Base-by-base conservation (phyloP, 2,113 vertebrate genomes). In the Vicugna pacos region DNA sequence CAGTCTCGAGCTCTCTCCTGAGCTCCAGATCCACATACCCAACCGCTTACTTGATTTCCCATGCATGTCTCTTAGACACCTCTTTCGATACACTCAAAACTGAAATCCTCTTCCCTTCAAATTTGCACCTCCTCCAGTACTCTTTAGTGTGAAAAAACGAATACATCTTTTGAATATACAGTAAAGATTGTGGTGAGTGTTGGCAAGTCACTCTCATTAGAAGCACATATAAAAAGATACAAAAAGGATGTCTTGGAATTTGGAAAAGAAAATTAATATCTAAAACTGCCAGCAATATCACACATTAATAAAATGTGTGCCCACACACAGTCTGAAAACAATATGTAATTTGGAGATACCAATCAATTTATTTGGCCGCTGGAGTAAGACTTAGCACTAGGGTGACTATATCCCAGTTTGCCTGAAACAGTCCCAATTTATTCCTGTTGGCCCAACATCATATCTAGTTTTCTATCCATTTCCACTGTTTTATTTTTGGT, bases 401-500 rank as follows among this genome's bases (percentile, higher is more conserved):
- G 20, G 8, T 48, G 38, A 73, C 19, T 83, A 54, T 8, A 72
- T 46, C 9, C 30, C 10, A 56, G 11, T 73, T 82, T 92, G 70
- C 50, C 20, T 67, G 38, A 73, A 32, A 62, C 0, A 46, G 12
- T 87, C 75, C 35, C 42, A 54, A 35, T 72, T 94, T 67, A 54
- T 79, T 87, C 15, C 15, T 80, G 4, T 79, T 73, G 69, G 20
- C 8, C 13, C 15, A 73, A 8, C 3, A 69, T 73, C 46, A 19
- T 88, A 13, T 56, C 30, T 80, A 69, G 52, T 50, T 82, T 73
- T 52, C 2, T 56, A 65, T 81, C 77, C 77, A n/a, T 83, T 80
- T 69, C 28, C 26, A 82, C 8, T 81, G 48, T 86, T 93, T 95
- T 82, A 58, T 79, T 91, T 76, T 79, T 93, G 93, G 77, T 48